Evolutionary conservation across 1,140 invertebrate genomes (phyloP), one percentile per base, ranked within the genome.

Genomic region (Panulirus ornatus): DNA sequence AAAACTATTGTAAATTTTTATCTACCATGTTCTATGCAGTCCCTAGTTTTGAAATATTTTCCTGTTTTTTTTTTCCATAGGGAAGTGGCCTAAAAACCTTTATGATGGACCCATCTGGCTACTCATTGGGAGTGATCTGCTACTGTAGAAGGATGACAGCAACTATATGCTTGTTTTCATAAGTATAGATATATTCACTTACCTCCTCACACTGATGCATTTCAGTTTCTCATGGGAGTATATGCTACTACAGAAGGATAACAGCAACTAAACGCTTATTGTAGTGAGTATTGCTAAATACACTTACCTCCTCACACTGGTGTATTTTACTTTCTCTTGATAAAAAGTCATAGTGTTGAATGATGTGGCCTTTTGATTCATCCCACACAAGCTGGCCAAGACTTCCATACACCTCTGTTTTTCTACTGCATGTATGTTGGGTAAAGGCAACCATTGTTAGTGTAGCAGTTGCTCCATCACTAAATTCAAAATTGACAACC

Each of bases 391-490:
- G 91, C 86, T 87, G 92, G 75, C 88, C 91, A 44, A 38, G 91
- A 89, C 90, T 92, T 5, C 92, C 93, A 92, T 91, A 92, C 51
- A 92, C 84, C 30, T 88, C 88, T 16, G 92, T 91, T 38, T 93
- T 93, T 73, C 94, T 91, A 30, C 71, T 76, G 92, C 94, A 95
- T 16, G 94, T 42, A 16, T 93, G 92, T 88, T 94, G 92, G 27
- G 94, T 94, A 91, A 94, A 95, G 47, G 94, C 94, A n/a, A 95
- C 92, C 94, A 94, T 95, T 8, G 93, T 93, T 27, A 95, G 93
- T 8, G 93, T 93, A 34, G 93, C 94, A 16, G 94, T 94, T 22
- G 94, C 92, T 40, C 94, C 94, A 92, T 93, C 93, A 85, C 94
- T 93, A 93, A 94, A 95, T 89, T 94, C 93, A 92, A 95, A 93